Evolutionary conservation across 2,797 vertebrate species (phyloP).

Genomic region (Gila robusta): DNA sequence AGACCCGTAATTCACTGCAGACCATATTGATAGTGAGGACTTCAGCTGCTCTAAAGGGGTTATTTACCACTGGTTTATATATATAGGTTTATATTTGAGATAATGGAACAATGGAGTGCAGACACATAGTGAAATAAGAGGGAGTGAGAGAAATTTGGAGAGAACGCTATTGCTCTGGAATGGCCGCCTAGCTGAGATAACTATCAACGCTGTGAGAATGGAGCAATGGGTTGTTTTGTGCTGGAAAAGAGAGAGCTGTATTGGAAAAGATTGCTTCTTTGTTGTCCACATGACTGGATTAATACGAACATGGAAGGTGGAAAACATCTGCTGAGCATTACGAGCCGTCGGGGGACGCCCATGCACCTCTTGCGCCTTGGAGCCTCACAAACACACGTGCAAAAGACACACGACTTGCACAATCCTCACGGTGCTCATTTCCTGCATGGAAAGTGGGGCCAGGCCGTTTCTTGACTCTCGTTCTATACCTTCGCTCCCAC

Average conservation of each 20-base stretch:
- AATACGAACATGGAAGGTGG: constrained; percentile 58
- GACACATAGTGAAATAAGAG: constrained; percentile 4
- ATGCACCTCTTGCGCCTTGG: constrained; percentile 51
- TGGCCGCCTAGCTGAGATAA: constrained; percentile 32
- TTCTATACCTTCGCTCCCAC: constrained; percentile 24
- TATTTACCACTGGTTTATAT: constrained; percentile 3
- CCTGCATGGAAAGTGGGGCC: constrained; percentile 49
- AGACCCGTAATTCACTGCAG: constrained; percentile 19
- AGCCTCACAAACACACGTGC: constrained; percentile 29
- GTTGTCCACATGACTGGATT: constrained; percentile 61
- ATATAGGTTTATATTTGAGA: background rate
- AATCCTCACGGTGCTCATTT: constrained; percentile 59
- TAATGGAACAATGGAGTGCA: constrained; percentile 23
- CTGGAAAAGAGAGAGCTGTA: constrained; percentile 34
- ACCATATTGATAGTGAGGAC: background rate
- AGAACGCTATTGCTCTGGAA: constrained; percentile 20
- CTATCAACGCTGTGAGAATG: constrained; percentile 19
- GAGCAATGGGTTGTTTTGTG: constrained; percentile 17
- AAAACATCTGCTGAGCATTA: constrained; percentile 72
- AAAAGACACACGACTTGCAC: constrained; percentile 41
- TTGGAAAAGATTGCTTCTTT: constrained; percentile 46
- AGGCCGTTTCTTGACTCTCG: constrained; percentile 35
- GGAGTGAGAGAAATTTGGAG: constrained; percentile 6
- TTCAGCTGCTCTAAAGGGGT: constrained; percentile 31
- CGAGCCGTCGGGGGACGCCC: constrained; percentile 58